Percentiles rank a stretch among this genome's conserved stretches.
Evolutionary conservation across 2,113 vertebrate genomes (phyloP).

Genomic region (Myotis brandtii): DNA sequence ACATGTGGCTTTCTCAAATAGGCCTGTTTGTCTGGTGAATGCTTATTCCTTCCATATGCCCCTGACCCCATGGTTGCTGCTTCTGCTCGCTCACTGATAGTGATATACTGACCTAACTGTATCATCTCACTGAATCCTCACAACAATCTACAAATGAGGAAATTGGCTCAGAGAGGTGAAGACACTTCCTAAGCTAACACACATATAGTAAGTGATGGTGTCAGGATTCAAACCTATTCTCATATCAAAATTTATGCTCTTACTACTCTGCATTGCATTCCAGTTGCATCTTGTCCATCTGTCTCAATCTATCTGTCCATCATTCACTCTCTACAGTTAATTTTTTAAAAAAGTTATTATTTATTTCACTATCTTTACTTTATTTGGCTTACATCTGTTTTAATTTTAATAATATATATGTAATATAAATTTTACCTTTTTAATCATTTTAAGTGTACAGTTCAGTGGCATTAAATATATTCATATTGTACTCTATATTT

Average conservation of each 20-base stretch:
- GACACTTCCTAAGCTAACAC: background rate
- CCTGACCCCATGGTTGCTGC: background rate
- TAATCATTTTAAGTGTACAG: background rate
- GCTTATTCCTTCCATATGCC: background rate
- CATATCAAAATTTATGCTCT: background rate
- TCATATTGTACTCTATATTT: background rate
- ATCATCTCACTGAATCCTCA: slow-evolving; percentile 9
- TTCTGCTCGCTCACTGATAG: slow-evolving; percentile 5
- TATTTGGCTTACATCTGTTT: background rate
- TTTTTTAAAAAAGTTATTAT: background rate
- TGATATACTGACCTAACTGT: background rate
- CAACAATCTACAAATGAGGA: background rate
- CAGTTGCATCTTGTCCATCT: background rate
- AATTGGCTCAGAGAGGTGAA: slow-evolving; percentile 15
- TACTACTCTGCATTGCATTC: background rate
- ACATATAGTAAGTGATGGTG: background rate
- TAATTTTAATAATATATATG: background rate
- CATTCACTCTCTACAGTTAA: background rate
- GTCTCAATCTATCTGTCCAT: background rate
- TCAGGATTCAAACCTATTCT: background rate
- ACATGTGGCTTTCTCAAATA: slow-evolving; percentile 28
- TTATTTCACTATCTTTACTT: background rate
- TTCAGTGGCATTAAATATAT: background rate
- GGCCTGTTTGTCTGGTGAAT: background rate
- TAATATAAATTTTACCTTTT: background rate